These are phyloP conservation scores for Clarias laeviceps DNA, from an alignment of 2,797 vertebrate species.

Conservation along the genomic window DNA sequence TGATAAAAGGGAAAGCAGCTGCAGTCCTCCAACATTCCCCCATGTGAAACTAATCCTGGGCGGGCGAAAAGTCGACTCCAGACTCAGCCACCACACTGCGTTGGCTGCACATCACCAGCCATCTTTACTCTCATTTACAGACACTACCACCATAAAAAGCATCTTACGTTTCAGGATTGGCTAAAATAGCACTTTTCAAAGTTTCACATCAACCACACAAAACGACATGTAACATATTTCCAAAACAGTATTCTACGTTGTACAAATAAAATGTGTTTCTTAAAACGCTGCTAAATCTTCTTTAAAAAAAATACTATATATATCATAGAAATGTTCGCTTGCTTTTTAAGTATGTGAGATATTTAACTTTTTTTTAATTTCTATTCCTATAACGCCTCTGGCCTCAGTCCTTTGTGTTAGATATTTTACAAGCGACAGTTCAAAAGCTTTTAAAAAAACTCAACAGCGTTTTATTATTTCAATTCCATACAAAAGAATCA, in stretches of 20 bases:
- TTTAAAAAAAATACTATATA: not conserved
- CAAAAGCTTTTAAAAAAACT: conserved; percentile 17
- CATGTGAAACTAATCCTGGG: conserved; percentile 52
- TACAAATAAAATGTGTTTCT: not conserved
- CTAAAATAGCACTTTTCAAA: not conserved
- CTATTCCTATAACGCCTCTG: not conserved
- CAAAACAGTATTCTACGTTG: not conserved
- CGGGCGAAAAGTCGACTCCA: conserved; percentile 30
- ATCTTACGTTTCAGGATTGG: not conserved
- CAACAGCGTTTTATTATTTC: not conserved
- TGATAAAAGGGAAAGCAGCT: conserved; percentile 40
- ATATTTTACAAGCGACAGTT: conserved; percentile 3
- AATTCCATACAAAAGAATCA: not conserved
- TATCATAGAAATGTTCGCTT: conserved; percentile 14
- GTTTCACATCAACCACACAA: not conserved
- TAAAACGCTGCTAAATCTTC: not conserved
- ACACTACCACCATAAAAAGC: not conserved
- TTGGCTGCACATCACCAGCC: conserved; percentile 10
- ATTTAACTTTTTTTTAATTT: conserved; percentile 1
- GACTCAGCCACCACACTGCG: not conserved
- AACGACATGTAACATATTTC: not conserved
- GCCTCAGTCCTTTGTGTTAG: conserved; percentile 3
- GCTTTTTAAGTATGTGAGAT: conserved; percentile 30
- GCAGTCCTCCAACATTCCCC: conserved; percentile 36
- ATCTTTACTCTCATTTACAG: conserved; percentile 7